These are phyloP conservation scores for Acridotheres tristis DNA, from an alignment of 2,797 vertebrate species.

Conservation along the genomic window DNA sequence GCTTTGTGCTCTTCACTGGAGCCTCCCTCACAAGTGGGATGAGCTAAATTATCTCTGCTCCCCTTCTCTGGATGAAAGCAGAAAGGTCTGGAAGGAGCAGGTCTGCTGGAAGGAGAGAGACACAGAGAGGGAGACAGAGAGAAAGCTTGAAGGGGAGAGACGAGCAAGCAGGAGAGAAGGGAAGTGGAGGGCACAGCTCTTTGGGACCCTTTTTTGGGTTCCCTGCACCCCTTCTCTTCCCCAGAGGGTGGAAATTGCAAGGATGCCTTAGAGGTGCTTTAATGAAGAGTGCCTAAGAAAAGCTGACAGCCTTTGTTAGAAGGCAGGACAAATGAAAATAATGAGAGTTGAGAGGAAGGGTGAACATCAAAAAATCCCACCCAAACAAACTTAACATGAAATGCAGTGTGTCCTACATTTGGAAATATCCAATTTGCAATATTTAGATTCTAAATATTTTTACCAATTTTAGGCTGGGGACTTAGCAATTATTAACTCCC, in stretches of 20 bases:
- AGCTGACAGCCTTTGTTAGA: not conserved
- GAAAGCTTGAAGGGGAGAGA: not conserved
- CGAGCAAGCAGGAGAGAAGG: not conserved
- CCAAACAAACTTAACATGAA: not conserved
- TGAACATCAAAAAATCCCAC: not conserved
- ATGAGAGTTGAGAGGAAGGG: not conserved
- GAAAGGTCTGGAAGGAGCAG: not conserved
- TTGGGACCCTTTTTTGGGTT: not conserved
- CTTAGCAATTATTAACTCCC: constrained; percentile 20
- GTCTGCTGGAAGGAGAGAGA: not conserved
- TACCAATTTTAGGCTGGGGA: constrained; percentile 4
- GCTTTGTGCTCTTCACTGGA: not conserved
- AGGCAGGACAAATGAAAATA: not conserved
- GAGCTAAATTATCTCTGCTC: not conserved
- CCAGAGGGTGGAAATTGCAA: not conserved
- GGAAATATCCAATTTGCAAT: not conserved
- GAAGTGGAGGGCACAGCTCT: accelerated
- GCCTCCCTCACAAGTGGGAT: not conserved
- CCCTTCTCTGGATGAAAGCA: accelerated
- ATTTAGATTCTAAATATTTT: constrained; percentile 34
- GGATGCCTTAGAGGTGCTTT: not conserved
- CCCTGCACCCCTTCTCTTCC: not conserved
- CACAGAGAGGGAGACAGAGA: not conserved
- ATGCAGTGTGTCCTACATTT: not conserved
- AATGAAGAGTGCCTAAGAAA: not conserved